phyloP scores from a whole-genome alignment of 2,113 vertebrate species.

The Cacatua alba region DNA sequence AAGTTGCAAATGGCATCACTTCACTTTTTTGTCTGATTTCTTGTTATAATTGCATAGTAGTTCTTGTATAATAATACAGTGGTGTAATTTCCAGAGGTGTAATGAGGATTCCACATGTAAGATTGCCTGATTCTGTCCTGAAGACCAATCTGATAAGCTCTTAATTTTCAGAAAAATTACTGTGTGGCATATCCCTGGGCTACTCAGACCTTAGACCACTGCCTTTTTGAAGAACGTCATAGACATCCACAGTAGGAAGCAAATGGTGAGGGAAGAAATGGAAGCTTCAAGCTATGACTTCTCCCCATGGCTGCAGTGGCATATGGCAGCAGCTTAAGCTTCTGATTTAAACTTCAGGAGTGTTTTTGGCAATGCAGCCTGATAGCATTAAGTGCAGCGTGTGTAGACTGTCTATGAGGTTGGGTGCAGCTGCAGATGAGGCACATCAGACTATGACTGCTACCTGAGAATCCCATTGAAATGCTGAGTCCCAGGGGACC shows the following conservation, averaged over 20 bases:
- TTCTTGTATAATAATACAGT: background rate
- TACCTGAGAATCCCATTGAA: constrained; percentile 16
- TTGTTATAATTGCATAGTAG: background rate
- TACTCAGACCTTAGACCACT: background rate
- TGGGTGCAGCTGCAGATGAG: constrained; percentile 26
- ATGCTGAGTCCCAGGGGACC: background rate
- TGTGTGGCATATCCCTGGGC: background rate
- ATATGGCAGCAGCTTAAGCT: background rate
- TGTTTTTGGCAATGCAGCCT: background rate
- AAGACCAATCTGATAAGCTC: background rate
- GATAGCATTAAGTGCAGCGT: background rate
- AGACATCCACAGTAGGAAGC: background rate
- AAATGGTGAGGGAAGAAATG: background rate
- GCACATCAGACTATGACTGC: constrained; percentile 5
- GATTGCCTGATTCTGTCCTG: background rate
- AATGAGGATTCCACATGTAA: background rate
- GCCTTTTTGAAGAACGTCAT: background rate
- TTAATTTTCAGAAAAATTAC: background rate
- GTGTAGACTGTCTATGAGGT: background rate
- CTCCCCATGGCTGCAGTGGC: background rate
- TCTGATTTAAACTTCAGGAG: background rate
- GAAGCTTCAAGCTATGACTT: background rate
- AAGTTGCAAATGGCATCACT: background rate
- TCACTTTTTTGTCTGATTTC: background rate
- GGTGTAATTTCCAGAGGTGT: background rate